Conservation (phyloP, 2,113 vertebrate species). For the Takifugu flavidus region DNA sequence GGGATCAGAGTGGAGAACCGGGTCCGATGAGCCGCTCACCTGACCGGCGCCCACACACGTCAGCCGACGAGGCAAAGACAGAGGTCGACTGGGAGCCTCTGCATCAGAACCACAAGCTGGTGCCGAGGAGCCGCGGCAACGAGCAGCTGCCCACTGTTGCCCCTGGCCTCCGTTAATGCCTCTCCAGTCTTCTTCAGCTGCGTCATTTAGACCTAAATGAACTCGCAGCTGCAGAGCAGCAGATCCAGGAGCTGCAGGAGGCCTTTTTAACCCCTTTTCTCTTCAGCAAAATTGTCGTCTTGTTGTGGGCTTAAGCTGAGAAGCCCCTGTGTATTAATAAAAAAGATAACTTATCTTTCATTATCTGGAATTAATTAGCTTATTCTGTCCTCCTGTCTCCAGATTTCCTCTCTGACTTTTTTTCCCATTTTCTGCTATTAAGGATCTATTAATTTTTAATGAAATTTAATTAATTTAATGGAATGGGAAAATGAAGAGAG, state of each 20-base stretch:
- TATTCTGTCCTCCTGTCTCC: too few species aligned
- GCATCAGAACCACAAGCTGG: background rate
- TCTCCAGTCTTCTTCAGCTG: conserved; percentile 7
- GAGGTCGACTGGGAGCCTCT: background rate
- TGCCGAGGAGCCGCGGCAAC: conserved; percentile 13
- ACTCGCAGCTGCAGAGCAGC: conserved; percentile 1
- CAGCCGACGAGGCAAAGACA: background rate
- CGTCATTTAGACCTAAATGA: conserved; percentile 12
- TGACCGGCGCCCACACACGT: conserved; percentile 12
- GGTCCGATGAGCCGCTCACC: conserved; percentile 31
- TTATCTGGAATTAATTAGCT: too few species aligned
- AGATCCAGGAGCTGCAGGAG: background rate
- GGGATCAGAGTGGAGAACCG: conserved; percentile 43
- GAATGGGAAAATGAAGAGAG: too few species aligned
- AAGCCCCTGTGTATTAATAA: too few species aligned
- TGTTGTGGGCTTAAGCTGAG: too few species aligned
- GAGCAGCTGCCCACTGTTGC: conserved; percentile 10
- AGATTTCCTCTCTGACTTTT: too few species aligned
- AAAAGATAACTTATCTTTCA: too few species aligned
- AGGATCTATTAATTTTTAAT: too few species aligned
- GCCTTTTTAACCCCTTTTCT: too few species aligned
- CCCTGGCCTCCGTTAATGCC: conserved; percentile 23
- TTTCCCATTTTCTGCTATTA: too few species aligned
- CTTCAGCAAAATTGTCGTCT: too few species aligned
- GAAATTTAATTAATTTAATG: too few species aligned